Evolutionary conservation across 2,888 invertebrate genomes (phyloP), one percentile per base, ranked within the genome.

Genomic region (Dorcus hopei): DNA sequence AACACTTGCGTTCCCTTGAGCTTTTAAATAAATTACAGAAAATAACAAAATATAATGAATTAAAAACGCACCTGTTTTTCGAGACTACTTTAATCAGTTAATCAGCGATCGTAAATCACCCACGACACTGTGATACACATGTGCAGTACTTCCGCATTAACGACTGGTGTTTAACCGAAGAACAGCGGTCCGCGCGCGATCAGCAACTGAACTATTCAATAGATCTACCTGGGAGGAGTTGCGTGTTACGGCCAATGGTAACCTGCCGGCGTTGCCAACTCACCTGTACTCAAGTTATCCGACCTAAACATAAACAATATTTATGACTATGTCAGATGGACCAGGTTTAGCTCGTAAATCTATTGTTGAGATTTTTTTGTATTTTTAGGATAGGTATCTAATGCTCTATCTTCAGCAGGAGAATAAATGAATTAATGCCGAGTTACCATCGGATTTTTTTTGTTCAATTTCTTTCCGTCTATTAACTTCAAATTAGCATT

Each of bases 271-370:
- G 77, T 77, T 77, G 77, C 77, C 77, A 74, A 69, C 68, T 76
- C 72, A 72, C 72, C 73, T 73, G 72, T 49, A 49, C 49, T 16
- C 48, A 45, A 49, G 54, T 45, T 53, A 53, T 54, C 45, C 58
- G 54, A 54, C 66, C 73, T 72, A 74, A 77, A 77, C 77, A 77
- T 78, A 78, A 78, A 78, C 77, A 77, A 77, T 78, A 79, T 78
- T 79, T 78, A 79, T 77, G 77, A 76, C 72, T 72, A 70, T 76
- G 78, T 78, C 79, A 78, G 76, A 72, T 74, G 74, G 74, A 74
- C 76, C 77, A 69, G 75, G 74, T 76, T 77, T 71, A 67, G 72
- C 69, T 77, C 77, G 74, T 79, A 78, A 78, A 79, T 78, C 77
- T 77, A 75, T 75, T 74, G 72, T 70, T 33, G 61, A 63, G 67